Conservation (phyloP, 1,140 invertebrate genomes). For the Micrasema minimum region DNA sequence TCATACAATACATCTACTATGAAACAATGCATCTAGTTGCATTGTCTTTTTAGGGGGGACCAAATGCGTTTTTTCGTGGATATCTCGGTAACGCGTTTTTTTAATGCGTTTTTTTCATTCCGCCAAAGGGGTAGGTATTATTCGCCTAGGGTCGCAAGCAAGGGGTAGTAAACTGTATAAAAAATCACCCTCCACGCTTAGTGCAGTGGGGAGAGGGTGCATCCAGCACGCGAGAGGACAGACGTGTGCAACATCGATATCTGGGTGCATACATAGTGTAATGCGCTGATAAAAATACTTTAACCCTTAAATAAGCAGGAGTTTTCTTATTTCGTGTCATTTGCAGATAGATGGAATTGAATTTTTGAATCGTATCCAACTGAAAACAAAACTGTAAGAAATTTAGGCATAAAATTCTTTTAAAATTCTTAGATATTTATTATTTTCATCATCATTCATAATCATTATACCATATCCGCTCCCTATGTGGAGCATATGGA, state of each 20-base stretch:
- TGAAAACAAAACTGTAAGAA: no score
- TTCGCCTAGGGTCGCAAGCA: constrained; percentile 15
- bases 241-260: constrained; percentile 18
- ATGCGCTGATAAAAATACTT: constrained; percentile 14
- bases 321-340: no score
- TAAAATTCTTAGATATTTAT: no score
- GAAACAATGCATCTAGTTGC: constrained; percentile 47
- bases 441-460: no score
- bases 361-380: no score
- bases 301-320: constrained; percentile 5
- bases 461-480: no score
- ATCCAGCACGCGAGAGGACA: constrained; percentile 12
- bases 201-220: neutral
- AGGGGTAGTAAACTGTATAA: constrained; percentile 28
- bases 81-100: constrained; percentile 53
- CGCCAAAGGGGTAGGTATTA: constrained; percentile 47
- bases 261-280: constrained; percentile 3
- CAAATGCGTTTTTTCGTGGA: constrained; percentile 52
- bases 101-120: constrained; percentile 49
- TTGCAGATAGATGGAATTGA: no score
- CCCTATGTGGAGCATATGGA: no score
- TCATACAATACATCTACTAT: constrained; percentile 47
- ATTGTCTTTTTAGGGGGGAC: constrained; percentile 44
- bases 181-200: constrained; percentile 17
- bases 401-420: no score